Percentiles rank a stretch among this genome's conserved stretches.
These are phyloP conservation scores for Cryptus armator DNA, from an alignment of 2,888 invertebrate genomes.

Conservation along the genomic window DNA sequence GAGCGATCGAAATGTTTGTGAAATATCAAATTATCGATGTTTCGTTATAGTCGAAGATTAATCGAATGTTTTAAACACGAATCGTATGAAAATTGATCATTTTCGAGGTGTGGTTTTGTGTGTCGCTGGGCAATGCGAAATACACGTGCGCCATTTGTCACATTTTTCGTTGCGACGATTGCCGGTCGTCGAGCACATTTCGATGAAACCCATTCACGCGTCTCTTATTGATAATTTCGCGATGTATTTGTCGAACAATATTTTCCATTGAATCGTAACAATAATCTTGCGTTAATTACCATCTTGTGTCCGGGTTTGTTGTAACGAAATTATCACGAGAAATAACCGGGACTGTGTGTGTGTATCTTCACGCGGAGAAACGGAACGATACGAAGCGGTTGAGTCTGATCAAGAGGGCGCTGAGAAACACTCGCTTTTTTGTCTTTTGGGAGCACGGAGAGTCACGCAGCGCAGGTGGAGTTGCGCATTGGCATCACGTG, in stretches of 20 bases:
- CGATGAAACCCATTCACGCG: slow-evolving; percentile 64
- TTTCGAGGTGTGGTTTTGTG: slow-evolving; percentile 67
- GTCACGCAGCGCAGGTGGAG: slow-evolving; percentile 52
- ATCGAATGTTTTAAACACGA: background rate
- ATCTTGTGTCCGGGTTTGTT: slow-evolving; percentile 64
- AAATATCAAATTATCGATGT: background rate
- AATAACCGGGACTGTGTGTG: slow-evolving; percentile 63
- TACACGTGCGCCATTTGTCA: slow-evolving; percentile 81
- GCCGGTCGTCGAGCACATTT: slow-evolving; percentile 60
- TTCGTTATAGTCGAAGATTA: background rate
- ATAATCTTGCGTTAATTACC: slow-evolving; percentile 66
- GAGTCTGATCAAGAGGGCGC: slow-evolving; percentile 43
- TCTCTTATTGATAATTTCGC: background rate
- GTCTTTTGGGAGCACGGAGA: background rate
- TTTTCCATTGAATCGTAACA: background rate
- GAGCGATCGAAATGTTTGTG: no score
- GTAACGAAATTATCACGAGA: slow-evolving; percentile 61
- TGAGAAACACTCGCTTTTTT: slow-evolving; percentile 24
- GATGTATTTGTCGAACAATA: background rate
- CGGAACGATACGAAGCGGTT: slow-evolving; percentile 51
- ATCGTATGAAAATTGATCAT: slow-evolving; percentile 27
- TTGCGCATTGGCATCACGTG: slow-evolving; percentile 66
- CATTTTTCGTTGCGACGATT: slow-evolving; percentile 56
- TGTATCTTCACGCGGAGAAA: slow-evolving; percentile 51
- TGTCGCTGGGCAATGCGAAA: slow-evolving; percentile 49